Percentiles rank a stretch among this genome's conserved stretches.
Conservation (phyloP, 1,140 invertebrate genomes). For the Procambarus virginalis region DNA sequence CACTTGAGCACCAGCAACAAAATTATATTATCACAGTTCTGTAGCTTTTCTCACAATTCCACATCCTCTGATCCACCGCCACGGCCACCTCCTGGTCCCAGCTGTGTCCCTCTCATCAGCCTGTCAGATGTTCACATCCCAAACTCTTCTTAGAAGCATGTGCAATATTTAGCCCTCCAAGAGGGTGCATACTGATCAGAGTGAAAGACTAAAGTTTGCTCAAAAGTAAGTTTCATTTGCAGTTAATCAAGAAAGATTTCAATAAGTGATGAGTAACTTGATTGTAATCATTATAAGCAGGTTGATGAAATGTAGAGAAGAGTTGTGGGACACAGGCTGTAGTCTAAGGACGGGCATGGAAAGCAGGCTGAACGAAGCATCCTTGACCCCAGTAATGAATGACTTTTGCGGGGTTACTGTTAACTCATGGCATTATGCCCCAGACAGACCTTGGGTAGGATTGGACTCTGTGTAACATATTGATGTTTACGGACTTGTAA, state of each 20-base stretch:
- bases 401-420: conserved; percentile 32
- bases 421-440: not conserved
- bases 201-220: not conserved
- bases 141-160: conserved; percentile 24
- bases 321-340: conserved; percentile 49
- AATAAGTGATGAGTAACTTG: not conserved
- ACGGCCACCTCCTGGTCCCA: conserved; percentile 49
- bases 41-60: conserved; percentile 21
- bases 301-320: not conserved
- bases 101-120: conserved; percentile 64
- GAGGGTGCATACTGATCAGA: not conserved
- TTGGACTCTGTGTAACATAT: conserved; percentile 5
- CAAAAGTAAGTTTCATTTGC: not conserved
- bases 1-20: conserved; percentile 24
- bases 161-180: not conserved
- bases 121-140: conserved; percentile 48
- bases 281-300: not conserved
- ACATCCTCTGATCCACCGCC: conserved; percentile 52
- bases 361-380: conserved; percentile 44
- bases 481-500: not conserved
- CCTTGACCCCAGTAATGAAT: conserved; percentile 32
- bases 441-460: conserved; percentile 28
- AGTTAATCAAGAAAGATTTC: not conserved
- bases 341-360: conserved; percentile 49
- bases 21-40: not conserved